These are phyloP conservation scores for Myrmecobius fasciatus DNA, from an alignment of 2,113 vertebrate genomes.

Conservation along the genomic window DNA sequence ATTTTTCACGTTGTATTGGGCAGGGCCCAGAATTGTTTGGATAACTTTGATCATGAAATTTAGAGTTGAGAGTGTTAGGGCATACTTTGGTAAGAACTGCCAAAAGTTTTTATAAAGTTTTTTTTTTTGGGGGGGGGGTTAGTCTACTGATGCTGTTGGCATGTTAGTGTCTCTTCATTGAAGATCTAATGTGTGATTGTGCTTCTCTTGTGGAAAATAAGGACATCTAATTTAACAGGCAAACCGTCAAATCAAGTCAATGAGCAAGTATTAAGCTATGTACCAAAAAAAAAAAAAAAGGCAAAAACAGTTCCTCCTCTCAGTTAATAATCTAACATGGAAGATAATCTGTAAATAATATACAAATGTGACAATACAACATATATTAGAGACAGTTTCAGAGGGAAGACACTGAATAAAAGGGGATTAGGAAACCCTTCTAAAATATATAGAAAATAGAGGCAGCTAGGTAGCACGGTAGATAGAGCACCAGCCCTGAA, in stretches of 20 bases:
- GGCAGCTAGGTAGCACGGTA: too few species aligned
- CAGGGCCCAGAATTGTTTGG: neutral
- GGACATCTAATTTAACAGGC: constrained; percentile 38
- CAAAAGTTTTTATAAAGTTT: neutral
- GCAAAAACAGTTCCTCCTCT: neutral
- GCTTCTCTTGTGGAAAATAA: constrained; percentile 41
- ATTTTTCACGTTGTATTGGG: neutral
- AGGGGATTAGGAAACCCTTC: neutral
- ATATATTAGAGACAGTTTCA: neutral
- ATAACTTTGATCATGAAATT: neutral
- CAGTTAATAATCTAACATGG: neutral
- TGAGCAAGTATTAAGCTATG: constrained; percentile 31
- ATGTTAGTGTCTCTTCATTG: neutral
- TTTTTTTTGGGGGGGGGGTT: neutral
- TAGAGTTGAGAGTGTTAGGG: neutral
- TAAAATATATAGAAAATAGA: neutral
- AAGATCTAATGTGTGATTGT: neutral
- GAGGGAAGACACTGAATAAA: neutral
- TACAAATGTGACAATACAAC: neutral
- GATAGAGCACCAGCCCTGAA: too few species aligned
- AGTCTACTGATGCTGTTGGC: neutral
- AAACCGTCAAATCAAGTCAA: constrained; percentile 40
- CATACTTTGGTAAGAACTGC: constrained; percentile 17
- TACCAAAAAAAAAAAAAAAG: neutral
- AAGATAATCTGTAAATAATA: neutral